Base-by-base conservation (phyloP, 1,140 invertebrate species). In the Rhopalosiphum padi region DNA sequence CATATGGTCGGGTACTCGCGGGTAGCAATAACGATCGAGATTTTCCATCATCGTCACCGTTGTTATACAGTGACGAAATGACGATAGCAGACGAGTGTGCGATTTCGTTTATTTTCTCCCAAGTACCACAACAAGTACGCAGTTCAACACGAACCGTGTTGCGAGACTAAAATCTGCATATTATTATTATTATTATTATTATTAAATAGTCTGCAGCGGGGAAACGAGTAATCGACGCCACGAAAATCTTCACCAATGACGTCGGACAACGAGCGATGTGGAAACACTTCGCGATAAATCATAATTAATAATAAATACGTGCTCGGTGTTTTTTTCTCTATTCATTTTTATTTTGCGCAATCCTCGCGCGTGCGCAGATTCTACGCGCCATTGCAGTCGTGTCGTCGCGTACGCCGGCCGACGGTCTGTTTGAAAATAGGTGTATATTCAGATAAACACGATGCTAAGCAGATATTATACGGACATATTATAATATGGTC, bases 291-390 rank as follows among this genome's bases (percentile, higher is more conserved):
- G 18, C 60, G 60, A 77, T 77, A 77, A 77, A 77, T 77, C 60
- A 77, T 77, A 77, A 77, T 77, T 77, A 77, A 77, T 77, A 77
- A 77, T n/a, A 77, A 77, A 77, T 77, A 77, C 60, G 30, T 77
- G n/a, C n/a, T 77, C n/a, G 15, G n/a, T 77, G 60, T 77, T 77
- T 77, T 68, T 77, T 15, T 18, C 60, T 68, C 9, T n/a, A n/a
- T n/a, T 60, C 55, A 30, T 60, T 30, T 77, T 77, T n/a, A 15
- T 77, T 77, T 77, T 77, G n/a, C 60, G 30, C 60, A 77, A 77
- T 77, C 30, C 60, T n/a, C 15, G 60, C n/a, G 60, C 60, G 60
- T 77, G 30, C n/a, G 60, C 30, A n/a, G 4, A 77, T 77, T n/a
- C 30, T 77, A 77, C 30, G 60, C 60, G 30, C 15, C 30, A 68